phyloP scores from a whole-genome alignment of 2,797 vertebrate genomes.

The Gephyroberyx darwinii region DNA sequence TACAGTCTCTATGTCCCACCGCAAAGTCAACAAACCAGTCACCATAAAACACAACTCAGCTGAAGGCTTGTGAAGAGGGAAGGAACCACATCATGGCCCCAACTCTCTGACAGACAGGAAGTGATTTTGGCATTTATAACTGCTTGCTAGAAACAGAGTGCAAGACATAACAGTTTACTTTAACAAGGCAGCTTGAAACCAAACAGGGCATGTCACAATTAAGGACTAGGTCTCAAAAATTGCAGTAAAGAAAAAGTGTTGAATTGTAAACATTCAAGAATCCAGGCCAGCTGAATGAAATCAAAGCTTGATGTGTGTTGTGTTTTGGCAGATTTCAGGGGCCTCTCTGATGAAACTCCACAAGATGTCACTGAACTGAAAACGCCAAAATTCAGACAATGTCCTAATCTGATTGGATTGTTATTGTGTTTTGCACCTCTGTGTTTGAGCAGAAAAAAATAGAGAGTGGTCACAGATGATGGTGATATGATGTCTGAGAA shows the following conservation, averaged over 20 bases:
- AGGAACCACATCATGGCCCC: slow-evolving; percentile 62
- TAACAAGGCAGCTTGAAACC: slow-evolving; percentile 64
- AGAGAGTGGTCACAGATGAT: slow-evolving; percentile 9
- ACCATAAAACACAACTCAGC: slow-evolving; percentile 65
- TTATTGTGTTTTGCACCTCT: background rate
- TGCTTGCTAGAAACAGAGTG: slow-evolving; percentile 63
- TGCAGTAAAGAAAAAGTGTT: slow-evolving; percentile 18
- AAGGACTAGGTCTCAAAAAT: slow-evolving; percentile 43
- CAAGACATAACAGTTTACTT: slow-evolving; percentile 62
- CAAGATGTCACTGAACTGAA: slow-evolving; percentile 12
- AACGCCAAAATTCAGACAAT: background rate
- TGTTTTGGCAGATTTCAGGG: slow-evolving; percentile 9
- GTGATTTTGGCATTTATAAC: slow-evolving; percentile 63
- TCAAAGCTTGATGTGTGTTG: background rate
- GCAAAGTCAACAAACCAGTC: slow-evolving; percentile 73
- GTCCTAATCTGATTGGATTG: background rate
- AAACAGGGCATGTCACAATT: slow-evolving; percentile 64
- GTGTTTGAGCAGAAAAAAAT: slow-evolving; percentile 27
- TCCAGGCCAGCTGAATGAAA: slow-evolving; percentile 31
- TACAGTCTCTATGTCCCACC: slow-evolving; percentile 67
- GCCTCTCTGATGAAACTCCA: background rate
- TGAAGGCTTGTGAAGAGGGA: slow-evolving; percentile 41
- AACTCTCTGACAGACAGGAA: slow-evolving; percentile 61
- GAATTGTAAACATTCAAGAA: slow-evolving; percentile 49
- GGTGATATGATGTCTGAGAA: slow-evolving; percentile 3